Conservation (phyloP, 2,888 invertebrate genomes). For the Lepeophtheirus nordmannii region DNA sequence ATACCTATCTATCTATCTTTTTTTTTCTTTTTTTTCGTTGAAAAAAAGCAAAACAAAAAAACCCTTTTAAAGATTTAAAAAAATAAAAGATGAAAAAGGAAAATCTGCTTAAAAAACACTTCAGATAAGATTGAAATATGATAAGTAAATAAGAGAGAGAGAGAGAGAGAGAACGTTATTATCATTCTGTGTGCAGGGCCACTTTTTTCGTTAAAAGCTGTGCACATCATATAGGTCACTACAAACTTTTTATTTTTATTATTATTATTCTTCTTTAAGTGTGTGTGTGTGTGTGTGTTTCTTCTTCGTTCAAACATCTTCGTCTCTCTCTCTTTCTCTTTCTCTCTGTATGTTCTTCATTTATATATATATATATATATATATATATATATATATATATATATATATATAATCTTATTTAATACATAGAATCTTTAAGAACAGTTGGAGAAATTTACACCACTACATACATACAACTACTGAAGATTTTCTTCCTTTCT, state of each 20-base stretch:
- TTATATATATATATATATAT: too few species aligned
- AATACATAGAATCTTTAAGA: too few species aligned
- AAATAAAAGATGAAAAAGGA: neutral
- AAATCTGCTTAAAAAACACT: conserved; percentile 7
- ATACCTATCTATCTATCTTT: too few species aligned
- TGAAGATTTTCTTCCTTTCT: too few species aligned
- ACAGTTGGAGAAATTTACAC: too few species aligned
- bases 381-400: too few species aligned
- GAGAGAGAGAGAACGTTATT: neutral
- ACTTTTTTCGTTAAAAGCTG: too few species aligned
- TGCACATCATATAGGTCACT: too few species aligned
- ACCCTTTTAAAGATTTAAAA: conserved; percentile 6
- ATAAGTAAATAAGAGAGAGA: conserved; percentile 1
- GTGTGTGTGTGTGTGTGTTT: conserved; percentile 1
- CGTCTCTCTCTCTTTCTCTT: neutral
- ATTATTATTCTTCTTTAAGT: neutral
- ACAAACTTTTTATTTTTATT: neutral
- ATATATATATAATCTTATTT: too few species aligned
- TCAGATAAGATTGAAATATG: conserved; percentile 8
- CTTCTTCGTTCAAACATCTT: neutral
- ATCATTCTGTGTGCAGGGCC: neutral
- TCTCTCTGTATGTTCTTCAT: neutral
- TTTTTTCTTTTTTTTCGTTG: too few species aligned
- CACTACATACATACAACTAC: too few species aligned
- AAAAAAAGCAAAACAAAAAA: neutral